Conservation (phyloP, 2,113 vertebrate species). For the Otis tarda region DNA sequence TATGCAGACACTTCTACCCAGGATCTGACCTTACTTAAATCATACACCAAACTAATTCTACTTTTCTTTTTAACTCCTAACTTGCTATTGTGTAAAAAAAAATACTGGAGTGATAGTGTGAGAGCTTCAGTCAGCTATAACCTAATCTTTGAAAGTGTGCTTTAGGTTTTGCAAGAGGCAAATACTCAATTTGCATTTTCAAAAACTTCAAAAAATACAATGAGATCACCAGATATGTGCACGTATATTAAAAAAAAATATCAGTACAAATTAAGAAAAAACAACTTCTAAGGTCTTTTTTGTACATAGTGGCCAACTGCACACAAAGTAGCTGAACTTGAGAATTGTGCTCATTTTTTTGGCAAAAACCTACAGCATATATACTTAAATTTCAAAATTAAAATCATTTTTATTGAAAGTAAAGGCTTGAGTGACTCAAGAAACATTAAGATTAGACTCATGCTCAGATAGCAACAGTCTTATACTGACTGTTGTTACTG, state of each 20-base stretch:
- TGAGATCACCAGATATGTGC: background rate
- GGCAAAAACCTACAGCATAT: background rate
- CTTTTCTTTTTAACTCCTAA: background rate
- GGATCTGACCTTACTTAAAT: background rate
- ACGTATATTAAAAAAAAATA: background rate
- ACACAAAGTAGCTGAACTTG: background rate
- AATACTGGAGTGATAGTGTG: fast-evolving
- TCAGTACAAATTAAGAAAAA: background rate
- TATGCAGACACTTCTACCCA: background rate
- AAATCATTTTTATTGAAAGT: background rate
- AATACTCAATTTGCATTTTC: background rate
- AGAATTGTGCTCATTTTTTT: background rate
- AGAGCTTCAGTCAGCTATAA: background rate
- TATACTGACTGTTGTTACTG: background rate
- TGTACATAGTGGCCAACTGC: background rate
- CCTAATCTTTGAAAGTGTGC: background rate
- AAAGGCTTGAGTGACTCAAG: background rate
- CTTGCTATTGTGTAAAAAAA: background rate
- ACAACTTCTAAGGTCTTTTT: background rate
- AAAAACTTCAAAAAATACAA: background rate
- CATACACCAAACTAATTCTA: background rate
- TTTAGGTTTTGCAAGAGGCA: background rate
- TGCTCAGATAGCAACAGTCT: background rate
- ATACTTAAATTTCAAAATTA: background rate
- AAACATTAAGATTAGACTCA: background rate